Conservation (phyloP, 2,113 vertebrate genomes). For the Glaucidium brasilianum region DNA sequence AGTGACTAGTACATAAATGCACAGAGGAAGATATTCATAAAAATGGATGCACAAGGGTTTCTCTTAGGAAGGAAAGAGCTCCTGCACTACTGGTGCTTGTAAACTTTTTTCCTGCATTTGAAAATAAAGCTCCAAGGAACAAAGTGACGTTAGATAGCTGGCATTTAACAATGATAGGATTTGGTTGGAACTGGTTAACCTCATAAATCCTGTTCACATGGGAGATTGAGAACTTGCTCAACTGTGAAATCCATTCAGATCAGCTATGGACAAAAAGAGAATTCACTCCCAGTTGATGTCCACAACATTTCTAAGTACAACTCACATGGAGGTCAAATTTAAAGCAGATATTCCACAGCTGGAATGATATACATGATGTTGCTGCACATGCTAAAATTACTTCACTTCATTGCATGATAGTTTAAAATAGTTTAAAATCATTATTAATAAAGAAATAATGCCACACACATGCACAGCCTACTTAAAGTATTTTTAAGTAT, state of each 20-base stretch:
- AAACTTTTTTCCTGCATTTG: neutral
- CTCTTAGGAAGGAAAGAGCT: neutral
- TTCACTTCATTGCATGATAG: neutral
- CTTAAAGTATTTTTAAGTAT: neutral
- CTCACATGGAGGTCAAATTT: neutral
- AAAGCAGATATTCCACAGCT: neutral
- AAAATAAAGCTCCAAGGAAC: neutral
- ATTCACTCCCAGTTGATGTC: neutral
- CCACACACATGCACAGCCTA: neutral
- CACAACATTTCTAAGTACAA: neutral
- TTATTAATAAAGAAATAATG: neutral
- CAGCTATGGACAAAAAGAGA: neutral
- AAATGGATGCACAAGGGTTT: neutral
- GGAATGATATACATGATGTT: neutral
- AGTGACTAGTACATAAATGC: neutral
- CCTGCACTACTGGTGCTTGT: neutral
- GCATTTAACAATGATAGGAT: neutral
- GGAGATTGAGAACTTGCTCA: conserved; percentile 9
- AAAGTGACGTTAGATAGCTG: neutral
- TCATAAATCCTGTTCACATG: conserved; percentile 38
- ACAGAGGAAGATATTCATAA: neutral
- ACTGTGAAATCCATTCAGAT: conserved; percentile 34
- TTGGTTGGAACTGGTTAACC: conserved; percentile 24
- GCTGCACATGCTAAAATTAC: neutral
- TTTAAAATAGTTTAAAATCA: neutral